Conservation (phyloP, 2,113 vertebrate genomes). For the Regulus satrapa region DNA sequence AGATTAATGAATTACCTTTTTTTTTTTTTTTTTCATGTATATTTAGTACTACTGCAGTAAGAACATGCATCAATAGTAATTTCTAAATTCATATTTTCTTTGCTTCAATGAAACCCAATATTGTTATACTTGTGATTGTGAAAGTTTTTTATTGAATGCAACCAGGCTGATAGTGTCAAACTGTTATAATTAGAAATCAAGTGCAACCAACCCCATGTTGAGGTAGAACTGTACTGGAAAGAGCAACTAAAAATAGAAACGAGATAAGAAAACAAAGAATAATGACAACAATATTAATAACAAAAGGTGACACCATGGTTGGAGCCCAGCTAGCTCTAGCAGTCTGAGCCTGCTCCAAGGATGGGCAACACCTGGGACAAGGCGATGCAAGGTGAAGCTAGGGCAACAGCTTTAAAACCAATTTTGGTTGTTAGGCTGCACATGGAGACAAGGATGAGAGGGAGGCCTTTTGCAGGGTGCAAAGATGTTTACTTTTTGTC, state of each 20-base stretch:
- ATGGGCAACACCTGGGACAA: too few relatives aligned
- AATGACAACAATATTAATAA: background rate
- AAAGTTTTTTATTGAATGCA: background rate
- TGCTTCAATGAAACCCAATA: background rate
- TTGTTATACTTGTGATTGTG: background rate
- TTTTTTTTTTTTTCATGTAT: background rate
- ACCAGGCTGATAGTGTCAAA: rapidly evolving
- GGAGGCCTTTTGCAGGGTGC: too few relatives aligned
- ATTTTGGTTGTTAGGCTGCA: too few relatives aligned
- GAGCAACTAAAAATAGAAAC: rapidly evolving
- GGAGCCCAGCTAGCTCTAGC: too few relatives aligned
- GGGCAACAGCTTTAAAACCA: too few relatives aligned
- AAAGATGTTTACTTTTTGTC: too few relatives aligned
- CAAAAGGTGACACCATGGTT: too few relatives aligned
- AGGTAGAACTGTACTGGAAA: background rate
- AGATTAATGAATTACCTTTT: background rate
- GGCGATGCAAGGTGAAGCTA: too few relatives aligned
- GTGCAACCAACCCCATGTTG: rapidly evolving
- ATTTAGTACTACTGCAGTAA: background rate
- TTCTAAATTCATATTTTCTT: background rate
- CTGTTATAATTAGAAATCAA: background rate
- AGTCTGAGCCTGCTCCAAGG: too few relatives aligned
- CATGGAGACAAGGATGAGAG: too few relatives aligned
- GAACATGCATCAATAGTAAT: background rate
- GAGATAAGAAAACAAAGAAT: background rate